phyloP scores from a whole-genome alignment of 2,888 invertebrate species.

The Drosophila eohydei region DNA sequence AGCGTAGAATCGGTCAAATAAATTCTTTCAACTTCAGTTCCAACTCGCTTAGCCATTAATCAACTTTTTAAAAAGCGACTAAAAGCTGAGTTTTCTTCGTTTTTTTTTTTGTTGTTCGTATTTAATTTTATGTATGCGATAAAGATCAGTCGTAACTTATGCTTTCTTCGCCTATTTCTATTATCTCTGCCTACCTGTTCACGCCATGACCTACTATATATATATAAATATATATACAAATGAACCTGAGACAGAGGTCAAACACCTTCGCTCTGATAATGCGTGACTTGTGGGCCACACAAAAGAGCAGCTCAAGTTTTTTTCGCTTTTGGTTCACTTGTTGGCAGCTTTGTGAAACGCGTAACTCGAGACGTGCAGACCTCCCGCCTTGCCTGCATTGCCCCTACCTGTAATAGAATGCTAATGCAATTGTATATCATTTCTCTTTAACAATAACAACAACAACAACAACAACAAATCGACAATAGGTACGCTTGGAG shows the following conservation, averaged over 20 bases:
- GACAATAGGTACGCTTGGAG: conserved; percentile 94
- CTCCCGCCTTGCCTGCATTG: not conserved
- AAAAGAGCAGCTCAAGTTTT: conserved; percentile 36
- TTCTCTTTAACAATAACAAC: conserved; percentile 10
- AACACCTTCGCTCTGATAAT: conserved; percentile 75
- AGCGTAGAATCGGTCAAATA: conserved; percentile 32
- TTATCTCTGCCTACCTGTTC: conserved; percentile 53
- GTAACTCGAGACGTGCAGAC: conserved; percentile 46
- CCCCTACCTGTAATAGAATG: conserved; percentile 7
- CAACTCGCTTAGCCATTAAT: conserved; percentile 39
- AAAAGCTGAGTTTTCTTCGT: conserved; percentile 26
- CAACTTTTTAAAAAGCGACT: conserved; percentile 31
- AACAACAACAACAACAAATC: not conserved
- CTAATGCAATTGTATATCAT: conserved; percentile 48
- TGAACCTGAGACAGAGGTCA: conserved; percentile 67
- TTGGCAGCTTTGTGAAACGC: conserved; percentile 50
- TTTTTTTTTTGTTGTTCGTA: not conserved
- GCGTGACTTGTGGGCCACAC: conserved; percentile 65
- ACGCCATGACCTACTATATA: conserved; percentile 69
- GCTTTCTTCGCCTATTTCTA: conserved; percentile 62
- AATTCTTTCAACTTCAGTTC: conserved; percentile 26
- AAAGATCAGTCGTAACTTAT: conserved; percentile 66
- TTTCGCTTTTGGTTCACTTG: conserved; percentile 47
- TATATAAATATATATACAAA: conserved; percentile 66
- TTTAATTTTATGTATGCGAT: conserved; percentile 40